These are phyloP conservation scores for Gymnosoma rotundatum DNA, from an alignment of 2,888 invertebrate species.

Conservation along the genomic window DNA sequence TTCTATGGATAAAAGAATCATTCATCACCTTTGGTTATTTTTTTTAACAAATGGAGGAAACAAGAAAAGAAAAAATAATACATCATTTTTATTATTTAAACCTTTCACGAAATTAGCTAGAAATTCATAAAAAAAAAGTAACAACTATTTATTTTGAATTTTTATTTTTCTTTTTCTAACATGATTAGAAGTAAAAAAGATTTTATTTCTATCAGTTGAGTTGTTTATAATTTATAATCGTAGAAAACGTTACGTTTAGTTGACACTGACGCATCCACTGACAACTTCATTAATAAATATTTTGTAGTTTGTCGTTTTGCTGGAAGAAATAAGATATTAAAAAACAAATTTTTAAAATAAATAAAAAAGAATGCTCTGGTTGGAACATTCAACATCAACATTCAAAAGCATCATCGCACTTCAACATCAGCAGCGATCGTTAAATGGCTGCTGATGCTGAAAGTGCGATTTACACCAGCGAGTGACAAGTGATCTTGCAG, in stretches of 20 bases:
- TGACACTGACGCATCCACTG: slow-evolving; percentile 75
- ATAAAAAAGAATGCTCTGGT: slow-evolving; percentile 11
- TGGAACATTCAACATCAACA: slow-evolving; percentile 9
- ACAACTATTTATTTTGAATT: neutral
- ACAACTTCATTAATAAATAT: slow-evolving; percentile 80
- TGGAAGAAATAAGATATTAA: slow-evolving; percentile 20
- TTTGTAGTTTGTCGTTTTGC: slow-evolving; percentile 65
- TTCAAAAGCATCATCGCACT: slow-evolving; percentile 7
- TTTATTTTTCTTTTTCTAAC: slow-evolving; percentile 3
- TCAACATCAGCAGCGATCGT: slow-evolving; percentile 19
- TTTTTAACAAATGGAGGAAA: slow-evolving; percentile 14
- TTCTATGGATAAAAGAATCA: slow-evolving; percentile 41
- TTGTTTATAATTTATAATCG: slow-evolving; percentile 59
- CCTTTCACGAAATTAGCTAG: slow-evolving; percentile 65
- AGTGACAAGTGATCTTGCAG: slow-evolving; percentile 79
- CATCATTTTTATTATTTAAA: slow-evolving; percentile 58
- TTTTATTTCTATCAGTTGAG: slow-evolving; percentile 23
- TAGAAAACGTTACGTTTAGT: slow-evolving; percentile 51
- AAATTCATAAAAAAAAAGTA: slow-evolving; percentile 27
- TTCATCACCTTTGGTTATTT: slow-evolving; percentile 58
- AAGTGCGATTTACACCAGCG: slow-evolving; percentile 43
- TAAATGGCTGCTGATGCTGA: neutral
- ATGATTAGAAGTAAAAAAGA: slow-evolving; percentile 29
- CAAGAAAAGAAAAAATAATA: slow-evolving; percentile 25
- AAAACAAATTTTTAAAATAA: slow-evolving; percentile 13